Percentiles rank a stretch among this genome's conserved stretches.
Conservation (phyloP, 2,113 vertebrate species). For the Eupsittula cactorum region DNA sequence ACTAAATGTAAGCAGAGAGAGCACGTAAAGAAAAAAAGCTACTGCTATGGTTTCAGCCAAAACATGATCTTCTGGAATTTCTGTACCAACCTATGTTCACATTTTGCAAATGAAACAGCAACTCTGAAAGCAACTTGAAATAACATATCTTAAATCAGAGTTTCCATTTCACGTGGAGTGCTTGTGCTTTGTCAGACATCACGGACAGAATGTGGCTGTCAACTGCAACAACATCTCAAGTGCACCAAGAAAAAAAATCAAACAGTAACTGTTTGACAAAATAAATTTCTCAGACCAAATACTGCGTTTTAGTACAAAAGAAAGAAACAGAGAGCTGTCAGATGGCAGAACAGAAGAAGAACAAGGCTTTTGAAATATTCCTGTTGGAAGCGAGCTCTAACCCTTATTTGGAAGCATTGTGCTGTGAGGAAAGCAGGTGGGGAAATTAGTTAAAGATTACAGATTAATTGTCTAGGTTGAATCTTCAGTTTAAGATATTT, state of each 20-base stretch:
- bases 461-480: background rate
- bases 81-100: background rate
- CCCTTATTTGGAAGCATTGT: background rate
- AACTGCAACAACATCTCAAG: background rate
- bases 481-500: background rate
- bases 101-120: constrained; percentile 15
- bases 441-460: background rate
- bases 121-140: constrained; percentile 1
- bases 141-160: background rate
- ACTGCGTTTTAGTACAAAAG: background rate
- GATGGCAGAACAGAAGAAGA: background rate
- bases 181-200: background rate
- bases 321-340: background rate
- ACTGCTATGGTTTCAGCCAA: background rate
- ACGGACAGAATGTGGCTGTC: background rate
- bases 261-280: background rate
- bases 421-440: background rate
- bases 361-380: background rate
- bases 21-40: background rate
- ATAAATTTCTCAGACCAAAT: constrained; percentile 7
- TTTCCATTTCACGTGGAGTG: background rate
- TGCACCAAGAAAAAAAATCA: background rate
- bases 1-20: background rate
- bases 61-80: background rate
- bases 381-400: background rate